These are phyloP conservation scores for Omphaloscelis lunosa DNA, from an alignment of 2,888 invertebrate species.

Conservation along the genomic window DNA sequence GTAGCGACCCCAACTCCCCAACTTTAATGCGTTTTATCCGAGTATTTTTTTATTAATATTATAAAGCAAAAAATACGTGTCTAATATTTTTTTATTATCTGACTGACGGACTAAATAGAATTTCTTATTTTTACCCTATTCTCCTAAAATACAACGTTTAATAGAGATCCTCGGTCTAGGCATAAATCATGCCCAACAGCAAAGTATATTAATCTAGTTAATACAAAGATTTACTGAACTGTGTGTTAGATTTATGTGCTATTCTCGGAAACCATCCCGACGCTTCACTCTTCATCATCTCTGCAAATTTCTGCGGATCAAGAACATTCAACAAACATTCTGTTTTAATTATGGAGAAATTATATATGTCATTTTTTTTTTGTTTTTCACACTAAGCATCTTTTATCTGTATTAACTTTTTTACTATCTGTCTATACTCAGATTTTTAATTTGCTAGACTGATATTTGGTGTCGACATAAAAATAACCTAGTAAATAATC, in stretches of 20 bases:
- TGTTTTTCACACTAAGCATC: too few relatives aligned
- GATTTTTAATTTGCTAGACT: too few relatives aligned
- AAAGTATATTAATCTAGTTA: constrained; percentile 39
- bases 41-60: too few relatives aligned
- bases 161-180: neutral
- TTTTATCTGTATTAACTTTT: neutral
- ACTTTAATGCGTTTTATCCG: too few relatives aligned
- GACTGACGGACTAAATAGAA: too few relatives aligned
- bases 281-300: constrained; percentile 21
- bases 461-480: too few relatives aligned
- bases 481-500: too few relatives aligned
- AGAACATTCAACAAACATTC: too few relatives aligned
- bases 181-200: constrained; percentile 29
- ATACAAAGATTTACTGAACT: constrained; percentile 43
- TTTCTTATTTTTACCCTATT: neutral
- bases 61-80: too few relatives aligned
- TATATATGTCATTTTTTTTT: neutral
- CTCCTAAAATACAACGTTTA: constrained; percentile 7
- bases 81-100: too few relatives aligned
- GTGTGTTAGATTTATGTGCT: constrained; percentile 27
- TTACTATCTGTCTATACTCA: neutral
- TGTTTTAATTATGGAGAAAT: neutral
- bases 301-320: constrained; percentile 35
- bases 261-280: constrained; percentile 30
- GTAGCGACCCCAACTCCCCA: too few relatives aligned